These are phyloP conservation scores for Trisateles emortualis DNA, from an alignment of 2,888 invertebrate species.

Conservation along the genomic window DNA sequence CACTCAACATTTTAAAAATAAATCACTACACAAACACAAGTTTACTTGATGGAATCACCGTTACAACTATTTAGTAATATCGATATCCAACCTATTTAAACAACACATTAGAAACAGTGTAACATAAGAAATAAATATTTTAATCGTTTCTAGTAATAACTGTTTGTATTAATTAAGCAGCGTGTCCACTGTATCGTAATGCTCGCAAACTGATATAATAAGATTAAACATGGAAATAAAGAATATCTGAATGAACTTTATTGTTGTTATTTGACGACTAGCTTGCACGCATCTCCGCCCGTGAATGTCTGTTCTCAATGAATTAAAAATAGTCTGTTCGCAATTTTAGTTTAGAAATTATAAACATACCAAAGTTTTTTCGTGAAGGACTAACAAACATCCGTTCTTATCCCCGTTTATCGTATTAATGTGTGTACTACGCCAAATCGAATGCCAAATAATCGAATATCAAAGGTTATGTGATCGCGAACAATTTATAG, in stretches of 20 bases:
- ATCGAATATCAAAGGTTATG: no score
- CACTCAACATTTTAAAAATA: constrained; percentile 48
- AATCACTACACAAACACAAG: neutral
- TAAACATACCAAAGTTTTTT: no score
- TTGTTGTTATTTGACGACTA: neutral
- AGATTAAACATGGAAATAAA: no score
- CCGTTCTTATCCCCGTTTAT: no score
- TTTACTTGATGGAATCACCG: neutral
- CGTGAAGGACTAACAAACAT: no score
- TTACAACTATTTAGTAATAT: neutral
- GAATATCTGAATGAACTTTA: neutral
- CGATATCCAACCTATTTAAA: neutral
- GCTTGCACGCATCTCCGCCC: no score
- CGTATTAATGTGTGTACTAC: no score
- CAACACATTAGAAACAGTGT: neutral
- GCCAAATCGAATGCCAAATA: no score
- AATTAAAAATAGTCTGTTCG: no score
- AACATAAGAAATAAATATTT: neutral
- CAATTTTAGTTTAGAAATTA: no score
- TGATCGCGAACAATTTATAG: no score
- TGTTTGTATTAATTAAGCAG: constrained; percentile 1
- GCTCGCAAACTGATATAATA: neutral
- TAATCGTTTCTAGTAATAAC: constrained; percentile 1
- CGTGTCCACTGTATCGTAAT: constrained; percentile 1
- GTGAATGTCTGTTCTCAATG: no score